These are phyloP conservation scores for Melitaea cinxia DNA, from an alignment of 1,140 invertebrate genomes.

Conservation along the genomic window DNA sequence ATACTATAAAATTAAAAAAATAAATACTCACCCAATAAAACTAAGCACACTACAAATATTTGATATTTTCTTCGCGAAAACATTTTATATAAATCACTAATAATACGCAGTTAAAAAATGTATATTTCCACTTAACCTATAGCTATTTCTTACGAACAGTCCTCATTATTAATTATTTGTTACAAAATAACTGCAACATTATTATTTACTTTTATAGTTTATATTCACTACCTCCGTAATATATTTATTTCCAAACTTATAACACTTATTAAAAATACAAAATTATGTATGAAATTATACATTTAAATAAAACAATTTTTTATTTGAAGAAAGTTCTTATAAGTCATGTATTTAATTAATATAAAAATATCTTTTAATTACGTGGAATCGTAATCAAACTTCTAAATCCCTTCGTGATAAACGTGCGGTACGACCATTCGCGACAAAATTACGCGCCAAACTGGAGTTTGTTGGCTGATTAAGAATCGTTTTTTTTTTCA, in stretches of 20 bases:
- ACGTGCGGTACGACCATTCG: slow-evolving; percentile 29
- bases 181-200: background rate
- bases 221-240: too few species aligned
- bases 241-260: background rate
- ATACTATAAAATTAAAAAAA: too few species aligned
- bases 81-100: background rate
- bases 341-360: too few species aligned
- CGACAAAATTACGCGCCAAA: slow-evolving; percentile 29
- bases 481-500: slow-evolving; percentile 25
- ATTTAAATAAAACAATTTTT: too few species aligned
- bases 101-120: background rate
- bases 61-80: slow-evolving; percentile 7
- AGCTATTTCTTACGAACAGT: slow-evolving; percentile 1
- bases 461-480: slow-evolving; percentile 8
- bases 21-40: slow-evolving; percentile 11
- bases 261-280: background rate
- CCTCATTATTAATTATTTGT: background rate
- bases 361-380: too few species aligned
- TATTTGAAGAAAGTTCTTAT: too few species aligned
- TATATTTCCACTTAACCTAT: too few species aligned
- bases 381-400: background rate
- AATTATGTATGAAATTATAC: too few species aligned
- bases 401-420: slow-evolving; percentile 12
- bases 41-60: background rate
- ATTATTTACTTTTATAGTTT: too few species aligned